phyloP scores from a whole-genome alignment of 2,797 vertebrate genomes.

The Cryptoprocta ferox region DNA sequence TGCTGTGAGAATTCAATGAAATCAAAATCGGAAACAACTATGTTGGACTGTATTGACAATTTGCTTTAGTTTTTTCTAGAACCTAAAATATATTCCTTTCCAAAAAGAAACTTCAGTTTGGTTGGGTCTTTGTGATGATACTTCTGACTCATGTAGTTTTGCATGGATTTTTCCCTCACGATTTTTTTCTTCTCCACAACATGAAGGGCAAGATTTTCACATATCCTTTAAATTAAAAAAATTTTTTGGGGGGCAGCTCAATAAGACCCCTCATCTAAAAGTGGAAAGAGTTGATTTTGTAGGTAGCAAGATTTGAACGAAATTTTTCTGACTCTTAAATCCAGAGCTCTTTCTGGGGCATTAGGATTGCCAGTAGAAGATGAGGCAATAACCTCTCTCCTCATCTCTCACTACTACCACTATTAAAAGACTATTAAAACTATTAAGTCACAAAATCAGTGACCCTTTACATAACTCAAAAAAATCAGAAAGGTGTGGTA shows the following conservation, averaged over 20 bases:
- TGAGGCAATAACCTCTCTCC: background rate
- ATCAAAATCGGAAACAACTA: constrained; percentile 24
- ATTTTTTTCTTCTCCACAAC: background rate
- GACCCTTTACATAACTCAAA: constrained; percentile 31
- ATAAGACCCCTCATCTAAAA: background rate
- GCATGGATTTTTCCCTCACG: background rate
- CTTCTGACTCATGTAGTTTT: background rate
- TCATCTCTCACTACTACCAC: background rate
- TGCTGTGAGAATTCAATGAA: constrained; percentile 5
- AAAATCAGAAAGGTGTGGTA: constrained; percentile 52
- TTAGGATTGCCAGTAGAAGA: background rate
- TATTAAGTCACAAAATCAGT: background rate
- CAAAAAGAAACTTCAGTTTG: constrained; percentile 43
- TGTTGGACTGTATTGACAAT: constrained; percentile 24
- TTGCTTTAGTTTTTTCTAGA: constrained; percentile 51
- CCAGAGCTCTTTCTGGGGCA: background rate
- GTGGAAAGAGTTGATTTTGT: background rate
- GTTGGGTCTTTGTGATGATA: background rate
- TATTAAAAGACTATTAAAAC: background rate
- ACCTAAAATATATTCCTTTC: constrained; percentile 61
- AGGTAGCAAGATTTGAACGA: background rate
- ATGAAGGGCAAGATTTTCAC: background rate
- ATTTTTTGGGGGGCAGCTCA: background rate
- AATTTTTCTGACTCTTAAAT: constrained; percentile 35
- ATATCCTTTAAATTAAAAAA: background rate